Base-by-base conservation (phyloP, 2,888 invertebrate genomes). In the Teleogryllus oceanicus region DNA sequence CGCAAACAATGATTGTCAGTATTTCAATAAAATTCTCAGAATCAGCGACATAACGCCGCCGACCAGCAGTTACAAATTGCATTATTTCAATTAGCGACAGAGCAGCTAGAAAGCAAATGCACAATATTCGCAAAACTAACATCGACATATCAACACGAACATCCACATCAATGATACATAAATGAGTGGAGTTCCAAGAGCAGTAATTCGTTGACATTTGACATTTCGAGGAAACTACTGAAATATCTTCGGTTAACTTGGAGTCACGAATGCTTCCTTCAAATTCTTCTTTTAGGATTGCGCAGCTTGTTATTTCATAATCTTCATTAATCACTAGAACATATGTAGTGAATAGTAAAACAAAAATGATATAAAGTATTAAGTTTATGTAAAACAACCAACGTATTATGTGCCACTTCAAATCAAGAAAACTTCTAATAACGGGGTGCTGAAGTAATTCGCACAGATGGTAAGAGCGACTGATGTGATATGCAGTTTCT, bases 391-490 rank as follows among this genome's bases (percentile, higher is more conserved):
- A 78, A 62, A 80, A 80, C n/a, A 78, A 78, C 13, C 49, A 37
- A 10, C 80, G 75, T 20, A 95, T 92, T 81, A 92, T 89, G 86
- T 93, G 92, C 94, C 95, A 95, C 86, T 95, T 95, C 81, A 95
- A 88, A 84, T 93, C 92, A 10, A 95, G 87, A 84, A 94, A 95
- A 83, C 94, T 94, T 0, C 93, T 92, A 76, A 95, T 90, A 0
- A 95, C 89, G 0, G 95, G 95, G 87, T 95, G 95, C 83, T 92
- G 93, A 20, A 95, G 86, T 51, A 95, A 87, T 81, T 92, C 91
- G 49, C 91, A 90, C 81, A 94, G 87, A 81, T 93, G 92, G 82
- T 90, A 89, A 75, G 92, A 90, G 83, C 90, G 88, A 78, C 94
- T 92, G 87, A 96, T 92, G 84, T 92, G 93, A 11, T 91, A 87